Evolutionary conservation across 2,797 vertebrate species (phyloP).

Genomic region (Acanthurus tractus): DNA sequence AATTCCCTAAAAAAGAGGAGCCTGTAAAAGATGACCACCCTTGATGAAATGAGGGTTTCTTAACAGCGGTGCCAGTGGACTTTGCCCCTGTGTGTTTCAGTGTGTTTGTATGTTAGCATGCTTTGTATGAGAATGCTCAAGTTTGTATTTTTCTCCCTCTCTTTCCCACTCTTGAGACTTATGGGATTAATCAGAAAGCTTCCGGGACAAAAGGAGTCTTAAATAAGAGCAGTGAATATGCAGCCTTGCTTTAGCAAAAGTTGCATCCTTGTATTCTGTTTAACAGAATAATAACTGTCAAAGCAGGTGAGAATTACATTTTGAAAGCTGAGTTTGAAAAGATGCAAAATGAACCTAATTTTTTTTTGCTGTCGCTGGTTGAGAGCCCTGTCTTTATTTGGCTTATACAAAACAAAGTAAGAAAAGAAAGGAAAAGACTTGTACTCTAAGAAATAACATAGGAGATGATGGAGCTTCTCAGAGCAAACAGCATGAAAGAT

Average conservation of each 20-base stretch:
- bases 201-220: conserved; percentile 34
- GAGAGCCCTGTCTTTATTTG: background rate
- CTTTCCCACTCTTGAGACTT: conserved; percentile 3
- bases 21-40: conserved; percentile 53
- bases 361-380: conserved; percentile 3
- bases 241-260: conserved; percentile 16
- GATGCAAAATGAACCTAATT: conserved; percentile 25
- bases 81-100: background rate
- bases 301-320: conserved; percentile 23
- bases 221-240: conserved; percentile 39
- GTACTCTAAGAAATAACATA: background rate
- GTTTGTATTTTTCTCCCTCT: conserved; percentile 10
- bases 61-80: conserved; percentile 25
- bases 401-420: background rate
- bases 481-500: background rate
- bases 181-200: conserved; percentile 47
- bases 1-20: conserved; percentile 44
- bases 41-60: conserved; percentile 29
- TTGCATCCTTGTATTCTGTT: conserved; percentile 22
- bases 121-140: conserved; percentile 9
- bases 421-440: conserved; percentile 3
- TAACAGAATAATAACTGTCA: conserved; percentile 29
- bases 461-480: background rate
- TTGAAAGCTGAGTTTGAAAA: conserved; percentile 25
- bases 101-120: conserved; percentile 3